A percentile compares a stretch with the other conserved stretches of the same genome.
Evolutionary conservation across 2,888 invertebrate species (phyloP).

Genomic region (Lepidocyrtoides sp.): DNA sequence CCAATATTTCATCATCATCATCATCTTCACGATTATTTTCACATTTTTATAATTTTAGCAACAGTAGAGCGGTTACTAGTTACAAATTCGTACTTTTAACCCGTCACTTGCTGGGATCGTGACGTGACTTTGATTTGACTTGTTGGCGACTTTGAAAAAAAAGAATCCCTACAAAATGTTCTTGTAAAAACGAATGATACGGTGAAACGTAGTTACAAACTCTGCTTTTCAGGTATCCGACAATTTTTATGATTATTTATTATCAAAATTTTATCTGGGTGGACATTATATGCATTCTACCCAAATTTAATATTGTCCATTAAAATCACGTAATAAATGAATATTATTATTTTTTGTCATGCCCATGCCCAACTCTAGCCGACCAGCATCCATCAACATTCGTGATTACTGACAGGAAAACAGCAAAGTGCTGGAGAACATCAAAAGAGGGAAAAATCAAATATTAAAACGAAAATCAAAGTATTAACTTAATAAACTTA

Average conservation of each 20-base stretch:
- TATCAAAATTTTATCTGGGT: slow-evolving; percentile 8
- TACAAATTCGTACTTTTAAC: slow-evolving; percentile 59
- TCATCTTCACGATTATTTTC: slow-evolving; percentile 25
- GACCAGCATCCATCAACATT: neutral
- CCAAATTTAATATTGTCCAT: slow-evolving; percentile 42
- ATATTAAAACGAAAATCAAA: too few relatives aligned
- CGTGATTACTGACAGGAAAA: neutral
- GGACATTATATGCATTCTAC: neutral
- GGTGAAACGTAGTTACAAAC: neutral
- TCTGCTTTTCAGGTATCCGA: slow-evolving; percentile 39
- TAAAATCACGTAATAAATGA: slow-evolving; percentile 58
- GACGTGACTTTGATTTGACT: slow-evolving; percentile 64
- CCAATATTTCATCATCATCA: slow-evolving; percentile 59
- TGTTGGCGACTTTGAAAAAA: slow-evolving; percentile 33
- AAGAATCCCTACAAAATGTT: slow-evolving; percentile 10
- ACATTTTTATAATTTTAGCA: slow-evolving; percentile 45
- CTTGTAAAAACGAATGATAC: too few relatives aligned
- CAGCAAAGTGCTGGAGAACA: neutral
- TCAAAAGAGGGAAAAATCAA: neutral
- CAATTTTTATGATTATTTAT: slow-evolving; percentile 2
- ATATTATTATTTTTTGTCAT: slow-evolving; percentile 52
- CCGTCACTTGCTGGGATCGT: slow-evolving; percentile 68
- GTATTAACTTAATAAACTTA: too few relatives aligned
- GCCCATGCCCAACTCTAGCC: too few relatives aligned
- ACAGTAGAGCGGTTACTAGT: slow-evolving; percentile 35